Percentiles rank a stretch among this genome's conserved stretches.
Evolutionary conservation across 2,888 invertebrate genomes (phyloP).

Genomic region (Synergus japonicus): DNA sequence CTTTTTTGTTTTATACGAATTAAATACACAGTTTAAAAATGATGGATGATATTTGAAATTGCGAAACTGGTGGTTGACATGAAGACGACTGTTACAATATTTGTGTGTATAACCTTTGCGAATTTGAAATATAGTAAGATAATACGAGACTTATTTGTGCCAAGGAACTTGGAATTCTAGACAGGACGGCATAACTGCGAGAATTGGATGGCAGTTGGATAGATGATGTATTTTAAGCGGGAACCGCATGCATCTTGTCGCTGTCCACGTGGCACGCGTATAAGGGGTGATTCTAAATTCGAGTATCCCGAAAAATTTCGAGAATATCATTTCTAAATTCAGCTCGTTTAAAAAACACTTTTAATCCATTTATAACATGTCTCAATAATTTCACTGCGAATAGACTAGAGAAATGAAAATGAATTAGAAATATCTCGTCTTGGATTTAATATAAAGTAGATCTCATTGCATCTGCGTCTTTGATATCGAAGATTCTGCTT

Average conservation of each 20-base stretch:
- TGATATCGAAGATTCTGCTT: constrained; percentile 15
- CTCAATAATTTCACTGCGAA: too few relatives aligned
- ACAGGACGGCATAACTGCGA: neutral
- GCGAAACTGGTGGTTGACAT: neutral
- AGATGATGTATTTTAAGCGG: constrained; percentile 49
- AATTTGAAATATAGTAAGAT: neutral
- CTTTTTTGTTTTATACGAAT: neutral
- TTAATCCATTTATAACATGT: neutral
- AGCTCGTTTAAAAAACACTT: neutral
- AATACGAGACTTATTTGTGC: neutral
- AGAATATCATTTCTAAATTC: neutral
- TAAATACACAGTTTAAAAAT: neutral
- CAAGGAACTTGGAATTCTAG: constrained; percentile 22
- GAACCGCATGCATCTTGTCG: constrained; percentile 47
- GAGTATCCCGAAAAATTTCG: constrained; percentile 45
- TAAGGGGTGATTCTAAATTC: constrained; percentile 42
- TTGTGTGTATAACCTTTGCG: constrained; percentile 2
- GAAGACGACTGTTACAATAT: neutral
- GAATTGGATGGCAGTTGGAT: constrained; percentile 4
- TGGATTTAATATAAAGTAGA: neutral
- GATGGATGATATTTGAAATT: neutral
- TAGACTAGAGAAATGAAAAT: neutral
- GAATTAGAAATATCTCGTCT: neutral
- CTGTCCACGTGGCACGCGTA: constrained; percentile 37
- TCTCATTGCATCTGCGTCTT: neutral